Evolutionary conservation across 2,797 vertebrate genomes (phyloP).

Genomic region (Rhynchonycteris naso): DNA sequence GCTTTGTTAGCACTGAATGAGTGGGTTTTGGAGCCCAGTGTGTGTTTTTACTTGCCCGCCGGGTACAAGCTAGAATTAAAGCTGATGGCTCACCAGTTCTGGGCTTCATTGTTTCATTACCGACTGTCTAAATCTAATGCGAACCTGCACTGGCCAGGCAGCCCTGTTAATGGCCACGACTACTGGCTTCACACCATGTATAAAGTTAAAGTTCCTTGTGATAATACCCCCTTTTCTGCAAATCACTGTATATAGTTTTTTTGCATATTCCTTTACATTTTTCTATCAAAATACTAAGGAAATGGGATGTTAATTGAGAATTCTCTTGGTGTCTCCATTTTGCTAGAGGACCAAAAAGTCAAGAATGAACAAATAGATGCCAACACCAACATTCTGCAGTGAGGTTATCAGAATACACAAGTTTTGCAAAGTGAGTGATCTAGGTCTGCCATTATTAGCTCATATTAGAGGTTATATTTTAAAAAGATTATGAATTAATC

Average conservation of each 20-base stretch:
- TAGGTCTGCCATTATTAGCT: background rate
- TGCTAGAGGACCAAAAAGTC: background rate
- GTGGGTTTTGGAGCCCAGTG: too few species aligned
- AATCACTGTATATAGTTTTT: background rate
- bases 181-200: too few species aligned
- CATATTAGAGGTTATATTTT: background rate
- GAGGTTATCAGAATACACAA: background rate
- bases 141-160: too few species aligned
- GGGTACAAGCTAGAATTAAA: too few species aligned
- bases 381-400: background rate
- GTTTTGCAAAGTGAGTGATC: background rate
- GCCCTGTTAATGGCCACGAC: too few species aligned
- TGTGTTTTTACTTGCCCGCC: too few species aligned
- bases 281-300: background rate
- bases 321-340: constrained; percentile 30
- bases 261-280: background rate
- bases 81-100: too few species aligned
- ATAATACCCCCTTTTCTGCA: background rate
- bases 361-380: background rate
- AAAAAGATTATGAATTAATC: background rate
- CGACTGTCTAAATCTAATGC: too few species aligned
- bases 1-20: too few species aligned
- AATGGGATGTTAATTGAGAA: background rate
- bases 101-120: too few species aligned
- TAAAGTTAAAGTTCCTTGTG: constrained; percentile 10